Conservation (phyloP, 1,140 invertebrate species). For the Dendrolimus kikuchii region DNA sequence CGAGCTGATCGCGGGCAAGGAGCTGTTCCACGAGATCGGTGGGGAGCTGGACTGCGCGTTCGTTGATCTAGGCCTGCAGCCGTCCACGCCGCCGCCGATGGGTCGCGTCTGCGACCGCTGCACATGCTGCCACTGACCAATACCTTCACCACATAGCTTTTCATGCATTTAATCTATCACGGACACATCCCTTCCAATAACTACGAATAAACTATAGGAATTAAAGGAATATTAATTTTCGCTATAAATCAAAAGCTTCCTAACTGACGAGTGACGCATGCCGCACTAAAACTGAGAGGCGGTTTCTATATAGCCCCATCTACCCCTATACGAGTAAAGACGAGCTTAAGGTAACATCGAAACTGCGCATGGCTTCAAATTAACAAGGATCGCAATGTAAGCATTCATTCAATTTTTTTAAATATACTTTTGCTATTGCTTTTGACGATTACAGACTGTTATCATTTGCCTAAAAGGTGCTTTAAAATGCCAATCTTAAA, state of each 20-base stretch:
- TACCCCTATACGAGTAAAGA: constrained; percentile 9
- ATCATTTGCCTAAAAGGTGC: too few species aligned
- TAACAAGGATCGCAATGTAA: constrained; percentile 60
- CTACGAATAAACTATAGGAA: constrained; percentile 1
- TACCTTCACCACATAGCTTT: constrained; percentile 7
- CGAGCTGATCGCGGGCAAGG: constrained; percentile 97
- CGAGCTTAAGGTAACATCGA: constrained; percentile 35
- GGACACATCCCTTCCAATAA: neutral
- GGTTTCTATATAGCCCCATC: constrained; percentile 7
- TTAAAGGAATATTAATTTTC: constrained; percentile 2
- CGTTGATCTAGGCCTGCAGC: constrained; percentile 81
- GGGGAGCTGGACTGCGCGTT: constrained; percentile 98
- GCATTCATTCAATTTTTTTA: constrained; percentile 40
- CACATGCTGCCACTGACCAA: constrained; percentile 56
- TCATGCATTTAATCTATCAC: constrained; percentile 9
- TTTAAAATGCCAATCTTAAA: too few species aligned
- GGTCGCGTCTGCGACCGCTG: constrained; percentile 41
- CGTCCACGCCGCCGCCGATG: constrained; percentile 11
- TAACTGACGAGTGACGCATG: constrained; percentile 17
- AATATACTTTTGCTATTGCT: constrained; percentile 11
- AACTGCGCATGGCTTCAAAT: constrained; percentile 63
- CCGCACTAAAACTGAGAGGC: constrained; percentile 18
- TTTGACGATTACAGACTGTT: constrained; percentile 16
- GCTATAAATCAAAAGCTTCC: constrained; percentile 12
- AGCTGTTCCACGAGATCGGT: constrained; percentile 97